These are phyloP conservation scores for Capreolus pygargus DNA, from an alignment of 2,113 vertebrate species.

Conservation along the genomic window DNA sequence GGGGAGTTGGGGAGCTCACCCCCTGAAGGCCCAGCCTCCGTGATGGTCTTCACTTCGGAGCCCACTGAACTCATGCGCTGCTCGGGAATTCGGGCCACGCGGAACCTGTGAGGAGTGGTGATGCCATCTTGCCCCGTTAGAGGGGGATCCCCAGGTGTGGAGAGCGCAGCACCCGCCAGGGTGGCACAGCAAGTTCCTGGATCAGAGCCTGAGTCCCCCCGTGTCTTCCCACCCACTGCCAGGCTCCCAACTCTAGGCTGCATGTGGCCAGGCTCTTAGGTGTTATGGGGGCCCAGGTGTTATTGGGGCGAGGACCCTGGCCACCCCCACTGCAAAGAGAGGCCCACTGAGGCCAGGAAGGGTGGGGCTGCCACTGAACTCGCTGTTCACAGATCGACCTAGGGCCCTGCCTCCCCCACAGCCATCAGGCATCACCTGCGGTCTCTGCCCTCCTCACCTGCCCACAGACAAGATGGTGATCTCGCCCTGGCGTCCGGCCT, in stretches of 20 bases:
- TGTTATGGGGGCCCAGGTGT: not conserved
- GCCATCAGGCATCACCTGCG: not conserved
- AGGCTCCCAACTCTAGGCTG: not conserved
- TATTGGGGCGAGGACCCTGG: not conserved
- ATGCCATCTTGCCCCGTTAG: not conserved
- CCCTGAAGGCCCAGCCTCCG: conserved; percentile 51
- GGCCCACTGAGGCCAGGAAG: not conserved
- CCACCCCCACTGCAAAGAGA: not conserved
- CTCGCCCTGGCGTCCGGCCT: conserved; percentile 82
- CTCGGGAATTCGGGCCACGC: conserved; percentile 94
- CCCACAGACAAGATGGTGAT: conserved; percentile 92
- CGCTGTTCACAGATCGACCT: not conserved
- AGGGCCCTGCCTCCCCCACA: not conserved
- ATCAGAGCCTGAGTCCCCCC: not conserved
- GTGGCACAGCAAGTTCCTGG: not conserved
- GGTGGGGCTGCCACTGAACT: not conserved
- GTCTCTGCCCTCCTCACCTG: conserved; percentile 81
- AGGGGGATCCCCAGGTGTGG: rapidly evolving
- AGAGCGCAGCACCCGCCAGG: not conserved
- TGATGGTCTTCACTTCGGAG: conserved; percentile 73
- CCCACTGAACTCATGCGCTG: conserved; percentile 72
- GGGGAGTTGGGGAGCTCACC: conserved; percentile 62
- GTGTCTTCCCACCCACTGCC: not conserved
- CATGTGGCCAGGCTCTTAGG: not conserved
- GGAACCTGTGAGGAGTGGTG: conserved; percentile 84